A percentile compares a stretch with the other conserved stretches of the same genome.
Conservation (phyloP, 2,888 invertebrate species). For the Stomorhina lunata region DNA sequence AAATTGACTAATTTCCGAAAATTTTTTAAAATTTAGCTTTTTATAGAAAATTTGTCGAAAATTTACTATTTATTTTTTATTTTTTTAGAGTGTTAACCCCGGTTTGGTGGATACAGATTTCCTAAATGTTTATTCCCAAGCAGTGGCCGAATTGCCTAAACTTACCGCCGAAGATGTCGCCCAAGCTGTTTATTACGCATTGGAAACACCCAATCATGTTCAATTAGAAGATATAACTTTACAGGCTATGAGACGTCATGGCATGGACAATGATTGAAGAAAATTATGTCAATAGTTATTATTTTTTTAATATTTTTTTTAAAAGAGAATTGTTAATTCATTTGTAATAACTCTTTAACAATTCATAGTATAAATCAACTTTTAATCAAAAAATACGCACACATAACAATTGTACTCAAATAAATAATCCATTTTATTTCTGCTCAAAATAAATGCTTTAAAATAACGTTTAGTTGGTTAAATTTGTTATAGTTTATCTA, state of each 20-base stretch:
- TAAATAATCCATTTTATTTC: too few species aligned
- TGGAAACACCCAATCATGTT: slow-evolving; percentile 83
- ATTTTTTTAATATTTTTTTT: too few species aligned
- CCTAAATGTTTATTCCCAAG: slow-evolving; percentile 77
- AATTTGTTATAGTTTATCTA: not conserved
- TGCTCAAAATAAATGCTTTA: too few species aligned
- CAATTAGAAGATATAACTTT: slow-evolving; percentile 79
- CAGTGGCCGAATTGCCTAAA: slow-evolving; percentile 78
- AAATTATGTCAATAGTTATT: too few species aligned
- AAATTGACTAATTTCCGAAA: not conserved
- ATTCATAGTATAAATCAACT: too few species aligned
- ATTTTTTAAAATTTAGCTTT: too few species aligned
- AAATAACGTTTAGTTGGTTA: not conserved
- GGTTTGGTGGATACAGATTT: slow-evolving; percentile 83
- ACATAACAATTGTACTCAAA: too few species aligned
- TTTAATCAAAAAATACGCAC: too few species aligned
- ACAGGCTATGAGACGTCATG: slow-evolving; percentile 74
- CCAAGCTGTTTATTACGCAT: slow-evolving; percentile 82
- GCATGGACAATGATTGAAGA: slow-evolving; percentile 29
- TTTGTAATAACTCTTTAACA: too few species aligned
- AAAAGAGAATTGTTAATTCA: too few species aligned
- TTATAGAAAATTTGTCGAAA: not conserved
- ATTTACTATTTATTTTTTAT: not conserved
- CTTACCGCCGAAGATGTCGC: slow-evolving; percentile 83
- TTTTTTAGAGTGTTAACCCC: slow-evolving; percentile 83